Conservation (phyloP, 2,888 invertebrate species). For the Phengaris arion region DNA sequence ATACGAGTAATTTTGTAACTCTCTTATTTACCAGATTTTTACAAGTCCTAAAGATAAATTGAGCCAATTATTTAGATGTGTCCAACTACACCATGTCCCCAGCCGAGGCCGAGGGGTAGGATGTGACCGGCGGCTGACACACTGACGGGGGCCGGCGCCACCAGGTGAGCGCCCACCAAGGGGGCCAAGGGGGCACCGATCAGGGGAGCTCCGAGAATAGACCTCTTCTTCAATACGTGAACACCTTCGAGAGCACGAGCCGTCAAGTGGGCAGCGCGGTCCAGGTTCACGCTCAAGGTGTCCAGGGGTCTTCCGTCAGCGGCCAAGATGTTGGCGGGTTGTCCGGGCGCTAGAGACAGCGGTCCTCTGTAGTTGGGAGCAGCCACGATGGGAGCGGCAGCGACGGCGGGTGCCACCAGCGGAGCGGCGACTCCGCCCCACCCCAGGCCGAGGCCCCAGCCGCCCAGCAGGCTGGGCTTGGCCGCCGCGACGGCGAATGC, state of each 20-base stretch:
- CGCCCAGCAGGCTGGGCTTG: constrained; percentile 55
- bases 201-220: constrained; percentile 50
- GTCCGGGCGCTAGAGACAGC: constrained; percentile 66
- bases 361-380: constrained; percentile 65
- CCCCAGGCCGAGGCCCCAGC: constrained; percentile 41
- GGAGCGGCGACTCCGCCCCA: constrained; percentile 31
- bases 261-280: constrained; percentile 66
- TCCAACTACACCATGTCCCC: constrained; percentile 44
- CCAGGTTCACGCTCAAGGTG: constrained; percentile 70
- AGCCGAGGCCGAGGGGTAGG: constrained; percentile 41
- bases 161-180: constrained; percentile 34
- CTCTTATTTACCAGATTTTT: constrained; percentile 57
- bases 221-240: constrained; percentile 62
- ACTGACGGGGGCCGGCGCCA: constrained; percentile 25
- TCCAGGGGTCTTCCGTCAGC: constrained; percentile 72
- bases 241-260: constrained; percentile 59
- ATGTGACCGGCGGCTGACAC: constrained; percentile 28
- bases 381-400: constrained; percentile 41
- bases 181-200: constrained; percentile 45
- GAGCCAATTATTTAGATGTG: constrained; percentile 54
- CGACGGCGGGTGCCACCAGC: constrained; percentile 36
- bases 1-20: constrained; percentile 54
- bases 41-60: constrained; percentile 39
- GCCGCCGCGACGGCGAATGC: constrained; percentile 80
- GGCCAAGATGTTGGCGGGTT: constrained; percentile 69